Evolutionary conservation across 2,113 vertebrate species (phyloP).

Genomic region (Caretta caretta): DNA sequence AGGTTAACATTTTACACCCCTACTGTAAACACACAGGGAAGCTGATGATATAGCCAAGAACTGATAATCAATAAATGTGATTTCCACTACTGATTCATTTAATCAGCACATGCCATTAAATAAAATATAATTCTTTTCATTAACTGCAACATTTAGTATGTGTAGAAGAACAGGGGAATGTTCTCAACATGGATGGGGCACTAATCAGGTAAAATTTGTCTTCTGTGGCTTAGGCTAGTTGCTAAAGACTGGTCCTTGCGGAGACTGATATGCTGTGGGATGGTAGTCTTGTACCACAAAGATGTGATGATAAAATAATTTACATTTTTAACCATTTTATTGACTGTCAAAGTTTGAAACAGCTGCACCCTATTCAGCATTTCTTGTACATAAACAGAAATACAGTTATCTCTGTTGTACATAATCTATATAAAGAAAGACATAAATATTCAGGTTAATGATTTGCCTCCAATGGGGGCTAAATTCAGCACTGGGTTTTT

Average conservation of each 20-base stretch:
- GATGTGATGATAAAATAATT: neutral
- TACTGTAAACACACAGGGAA: neutral
- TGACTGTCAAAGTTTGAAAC: neutral
- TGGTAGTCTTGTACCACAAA: neutral
- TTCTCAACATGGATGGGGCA: fast-evolving
- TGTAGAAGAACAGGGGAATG: neutral
- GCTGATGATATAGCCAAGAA: neutral
- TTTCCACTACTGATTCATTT: neutral
- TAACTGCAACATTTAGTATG: neutral
- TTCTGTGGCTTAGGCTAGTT: neutral
- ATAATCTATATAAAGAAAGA: neutral
- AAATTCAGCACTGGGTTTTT: neutral
- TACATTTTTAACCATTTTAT: neutral
- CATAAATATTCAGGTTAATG: neutral
- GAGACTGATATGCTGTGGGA: neutral
- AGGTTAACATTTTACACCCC: too few relatives aligned
- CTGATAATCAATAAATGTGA: neutral
- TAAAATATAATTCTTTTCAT: neutral
- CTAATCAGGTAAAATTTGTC: neutral
- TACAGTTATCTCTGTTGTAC: neutral
- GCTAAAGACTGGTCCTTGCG: too few relatives aligned
- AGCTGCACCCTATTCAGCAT: neutral
- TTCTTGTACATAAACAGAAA: neutral
- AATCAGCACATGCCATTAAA: neutral
- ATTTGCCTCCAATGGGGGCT: neutral